Evolutionary conservation across 2,888 invertebrate genomes (phyloP).

Genomic region (Nomada fabriciana): DNA sequence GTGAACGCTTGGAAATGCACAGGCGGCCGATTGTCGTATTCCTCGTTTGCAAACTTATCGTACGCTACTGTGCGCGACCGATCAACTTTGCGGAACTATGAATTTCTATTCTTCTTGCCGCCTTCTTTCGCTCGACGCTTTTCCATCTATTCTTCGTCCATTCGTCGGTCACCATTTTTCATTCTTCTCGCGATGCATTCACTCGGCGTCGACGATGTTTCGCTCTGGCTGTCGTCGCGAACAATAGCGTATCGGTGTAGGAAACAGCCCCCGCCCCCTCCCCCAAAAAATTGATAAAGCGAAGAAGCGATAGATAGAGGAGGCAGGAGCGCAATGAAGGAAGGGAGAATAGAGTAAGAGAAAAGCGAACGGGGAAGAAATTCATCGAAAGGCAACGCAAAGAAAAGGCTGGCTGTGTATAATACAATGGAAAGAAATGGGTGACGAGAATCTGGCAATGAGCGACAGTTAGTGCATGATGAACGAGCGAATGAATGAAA

Average conservation of each 20-base stretch:
- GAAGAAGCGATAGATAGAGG: not conserved
- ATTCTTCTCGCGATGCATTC: not conserved
- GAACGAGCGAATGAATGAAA: conserved; percentile 1
- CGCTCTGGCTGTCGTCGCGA: not conserved
- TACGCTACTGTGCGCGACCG: conserved; percentile 26
- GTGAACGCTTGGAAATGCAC: conserved; percentile 6
- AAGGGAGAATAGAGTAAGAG: not conserved
- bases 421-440: conserved; percentile 2
- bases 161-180: not conserved
- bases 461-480: conserved; percentile 17
- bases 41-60: not conserved
- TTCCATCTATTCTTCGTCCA: conserved; percentile 14
- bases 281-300: conserved; percentile 32
- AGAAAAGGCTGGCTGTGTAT: conserved; percentile 15
- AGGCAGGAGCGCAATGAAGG: not conserved
- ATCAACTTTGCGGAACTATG: not conserved
- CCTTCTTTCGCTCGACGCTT: conserved; percentile 5
- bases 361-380: not conserved
- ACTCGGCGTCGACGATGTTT: not conserved
- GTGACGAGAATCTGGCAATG: conserved; percentile 24
- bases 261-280: not conserved
- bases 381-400: conserved; percentile 1
- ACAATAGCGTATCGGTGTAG: conserved; percentile 15
- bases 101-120: not conserved
- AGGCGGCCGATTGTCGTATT: conserved; percentile 7